Evolutionary conservation across 1,140 invertebrate genomes (phyloP).

Genomic region (Vanessa tameamea): DNA sequence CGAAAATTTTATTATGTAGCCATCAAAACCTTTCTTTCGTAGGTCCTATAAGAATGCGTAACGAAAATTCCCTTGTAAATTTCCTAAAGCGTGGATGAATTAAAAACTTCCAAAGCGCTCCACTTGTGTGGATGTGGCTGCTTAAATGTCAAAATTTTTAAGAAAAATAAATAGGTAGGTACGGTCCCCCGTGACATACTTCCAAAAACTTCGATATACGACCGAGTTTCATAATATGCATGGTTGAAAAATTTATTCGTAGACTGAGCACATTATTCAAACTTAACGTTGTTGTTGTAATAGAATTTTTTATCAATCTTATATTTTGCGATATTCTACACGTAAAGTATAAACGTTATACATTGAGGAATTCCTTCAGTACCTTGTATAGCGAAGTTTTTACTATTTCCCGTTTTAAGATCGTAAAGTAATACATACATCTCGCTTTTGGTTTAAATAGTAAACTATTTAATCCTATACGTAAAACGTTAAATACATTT

Average conservation of each 20-base stretch:
- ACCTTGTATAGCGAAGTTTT: too few relatives aligned
- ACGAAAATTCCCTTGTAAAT: background rate
- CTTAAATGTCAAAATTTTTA: conserved; percentile 13
- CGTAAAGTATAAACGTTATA: too few relatives aligned
- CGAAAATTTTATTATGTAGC: too few relatives aligned
- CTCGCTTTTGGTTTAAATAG: too few relatives aligned
- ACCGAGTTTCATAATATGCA: conserved; percentile 8
- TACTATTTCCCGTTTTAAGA: too few relatives aligned
- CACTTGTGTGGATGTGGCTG: too few relatives aligned
- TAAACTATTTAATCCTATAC: too few relatives aligned
- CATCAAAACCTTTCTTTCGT: background rate
- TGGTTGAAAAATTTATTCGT: conserved; percentile 15
- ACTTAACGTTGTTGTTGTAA: background rate
- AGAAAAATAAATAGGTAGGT: conserved; percentile 22
- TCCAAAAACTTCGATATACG: conserved; percentile 23
- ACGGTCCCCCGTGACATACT: conserved; percentile 18
- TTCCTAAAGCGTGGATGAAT: conserved; percentile 10
- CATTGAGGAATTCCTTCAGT: too few relatives aligned
- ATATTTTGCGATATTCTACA: too few relatives aligned
- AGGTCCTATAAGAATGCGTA: background rate
- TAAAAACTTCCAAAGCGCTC: conserved; percentile 15
- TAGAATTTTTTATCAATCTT: too few relatives aligned
- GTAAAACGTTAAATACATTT: too few relatives aligned
- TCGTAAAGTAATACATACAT: too few relatives aligned
- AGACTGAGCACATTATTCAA: background rate